phyloP scores from a whole-genome alignment of 2,113 vertebrate genomes.

The Ia io region DNA sequence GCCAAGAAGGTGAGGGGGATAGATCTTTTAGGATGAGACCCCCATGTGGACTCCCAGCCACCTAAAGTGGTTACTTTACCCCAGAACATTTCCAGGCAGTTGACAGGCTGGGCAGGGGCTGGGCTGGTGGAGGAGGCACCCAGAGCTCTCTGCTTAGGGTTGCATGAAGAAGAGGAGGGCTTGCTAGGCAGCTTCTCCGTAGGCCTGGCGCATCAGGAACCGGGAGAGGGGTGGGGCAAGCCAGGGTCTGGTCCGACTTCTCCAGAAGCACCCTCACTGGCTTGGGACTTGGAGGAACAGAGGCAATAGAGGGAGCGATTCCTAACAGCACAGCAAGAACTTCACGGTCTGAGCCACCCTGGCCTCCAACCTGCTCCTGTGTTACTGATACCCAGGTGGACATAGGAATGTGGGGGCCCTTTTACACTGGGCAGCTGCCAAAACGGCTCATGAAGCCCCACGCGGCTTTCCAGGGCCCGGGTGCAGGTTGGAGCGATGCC shows the following conservation, averaged over 20 bases:
- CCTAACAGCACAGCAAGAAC: not conserved
- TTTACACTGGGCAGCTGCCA: not conserved
- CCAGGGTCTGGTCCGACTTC: not conserved
- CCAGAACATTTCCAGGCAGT: not conserved
- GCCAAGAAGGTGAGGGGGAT: not conserved
- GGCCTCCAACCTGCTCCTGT: not conserved
- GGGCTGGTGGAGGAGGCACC: not conserved
- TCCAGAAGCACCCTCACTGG: not conserved
- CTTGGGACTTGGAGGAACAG: not conserved
- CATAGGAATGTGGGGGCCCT: fast-evolving
- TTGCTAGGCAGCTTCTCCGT: not conserved
- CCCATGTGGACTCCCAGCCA: not conserved
- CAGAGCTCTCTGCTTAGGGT: not conserved
- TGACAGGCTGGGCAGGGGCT: not conserved
- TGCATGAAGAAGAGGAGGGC: not conserved
- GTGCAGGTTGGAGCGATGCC: not conserved
- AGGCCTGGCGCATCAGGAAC: not conserved
- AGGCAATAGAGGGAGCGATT: fast-evolving
- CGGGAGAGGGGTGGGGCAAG: not conserved
- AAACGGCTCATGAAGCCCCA: not conserved
- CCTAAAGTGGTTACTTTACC: not conserved
- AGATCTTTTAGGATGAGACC: not conserved
- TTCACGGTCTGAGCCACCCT: not conserved
- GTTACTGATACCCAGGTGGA: not conserved
- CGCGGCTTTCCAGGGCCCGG: not conserved